phyloP scores from a whole-genome alignment of 1,140 invertebrate genomes.

The Scylla paramamosain region DNA sequence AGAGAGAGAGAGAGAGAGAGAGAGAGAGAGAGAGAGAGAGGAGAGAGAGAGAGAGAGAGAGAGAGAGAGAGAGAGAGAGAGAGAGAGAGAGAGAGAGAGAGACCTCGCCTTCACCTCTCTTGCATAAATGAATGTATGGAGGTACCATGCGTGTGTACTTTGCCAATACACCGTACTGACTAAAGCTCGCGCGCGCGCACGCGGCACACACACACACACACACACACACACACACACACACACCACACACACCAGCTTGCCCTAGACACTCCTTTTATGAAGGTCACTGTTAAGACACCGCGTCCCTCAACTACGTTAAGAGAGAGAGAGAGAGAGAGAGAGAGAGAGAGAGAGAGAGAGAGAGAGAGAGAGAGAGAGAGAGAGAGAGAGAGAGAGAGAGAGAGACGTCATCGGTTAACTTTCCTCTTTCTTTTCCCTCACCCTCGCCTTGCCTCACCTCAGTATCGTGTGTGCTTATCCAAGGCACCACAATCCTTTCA shows the following conservation, averaged over 20 bases:
- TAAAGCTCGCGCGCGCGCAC: neutral
- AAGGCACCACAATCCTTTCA: no score
- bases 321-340: constrained; percentile 34
- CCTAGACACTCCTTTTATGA: neutral
- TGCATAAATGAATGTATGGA: neutral
- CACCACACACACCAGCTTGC: neutral
- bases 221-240: neutral
- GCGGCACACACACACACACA: neutral
- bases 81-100: constrained; percentile 20
- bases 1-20: neutral
- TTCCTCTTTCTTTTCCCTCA: no score
- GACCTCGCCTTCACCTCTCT: neutral
- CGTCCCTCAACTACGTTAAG: neutral
- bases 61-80: constrained; percentile 13
- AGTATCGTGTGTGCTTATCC: no score
- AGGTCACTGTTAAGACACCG: neutral
- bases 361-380: constrained; percentile 34
- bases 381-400: neutral
- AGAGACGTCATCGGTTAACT: no score
- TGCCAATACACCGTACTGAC: neutral
- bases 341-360: constrained; percentile 40
- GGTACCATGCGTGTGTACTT: neutral
- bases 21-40: neutral
- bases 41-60: constrained; percentile 2
- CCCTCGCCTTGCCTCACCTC: no score